Base-by-base conservation (phyloP, 2,797 vertebrate genomes). In the Hafferia zeledoni region DNA sequence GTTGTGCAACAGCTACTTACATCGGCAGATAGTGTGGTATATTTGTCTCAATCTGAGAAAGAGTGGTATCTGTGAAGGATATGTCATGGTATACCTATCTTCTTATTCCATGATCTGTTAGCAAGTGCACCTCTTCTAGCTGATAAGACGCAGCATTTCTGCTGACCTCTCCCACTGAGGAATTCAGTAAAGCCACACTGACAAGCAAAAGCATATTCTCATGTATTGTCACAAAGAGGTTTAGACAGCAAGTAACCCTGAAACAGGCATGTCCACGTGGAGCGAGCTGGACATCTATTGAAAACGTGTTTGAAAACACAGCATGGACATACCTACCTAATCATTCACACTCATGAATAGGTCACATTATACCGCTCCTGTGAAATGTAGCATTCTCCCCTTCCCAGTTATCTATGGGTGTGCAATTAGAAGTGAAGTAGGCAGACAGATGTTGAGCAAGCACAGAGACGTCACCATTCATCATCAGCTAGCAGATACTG, bases 361-460 rank as follows among this genome's bases (percentile, higher is more conserved):
- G 76, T 86, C 84, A 89, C 35, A 2, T 87, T 80, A 41, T 43
- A 37, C 22, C 33, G 55, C 56, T 87, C 7, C 28, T 5, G 72
- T 89, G 83, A 83, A 94, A 94, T 59, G 59, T 33, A 89, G 41
- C 16, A 0, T 71, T 37, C 18, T 61, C 18, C 28, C 55, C 55
- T 61, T 80, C 65, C 63, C 83, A 78, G 47, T 88, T 90, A 94
- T 90, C 82, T 70, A 30, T 0, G 30, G 69, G 39, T 55, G 65
- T 88, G 90, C 81, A 94, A 88, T 87, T 93, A 90, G 88, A 74
- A 89, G 59, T 11, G 57, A 90, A 94, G 86, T 20, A 90, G 88
- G 55, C 65, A 95, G 91, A 76, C 90, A 96, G 95, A 94, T 93
- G 87, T 93, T 96, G 88, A 93, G 90, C 65, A 88, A 95, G 83